Conservation (phyloP, 1,140 invertebrate genomes). For the Heliothis virescens region DNA sequence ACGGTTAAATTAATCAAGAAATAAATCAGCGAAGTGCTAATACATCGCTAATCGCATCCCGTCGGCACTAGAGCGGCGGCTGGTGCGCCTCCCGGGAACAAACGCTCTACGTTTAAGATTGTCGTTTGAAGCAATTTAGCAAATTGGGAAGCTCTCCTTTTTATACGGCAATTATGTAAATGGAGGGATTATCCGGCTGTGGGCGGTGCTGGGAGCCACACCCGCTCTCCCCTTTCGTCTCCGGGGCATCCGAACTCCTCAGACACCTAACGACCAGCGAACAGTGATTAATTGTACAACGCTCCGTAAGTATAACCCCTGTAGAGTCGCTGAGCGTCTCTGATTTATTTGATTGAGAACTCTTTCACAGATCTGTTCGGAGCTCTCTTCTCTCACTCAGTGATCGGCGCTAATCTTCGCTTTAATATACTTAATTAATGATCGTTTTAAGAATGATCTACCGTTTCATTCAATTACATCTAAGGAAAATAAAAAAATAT, state of each 20-base stretch:
- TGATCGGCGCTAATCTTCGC: slow-evolving; percentile 44
- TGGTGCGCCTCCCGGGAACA: slow-evolving; percentile 10
- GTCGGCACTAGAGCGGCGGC: background rate
- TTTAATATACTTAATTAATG: slow-evolving; percentile 58
- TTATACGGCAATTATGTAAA: slow-evolving; percentile 86
- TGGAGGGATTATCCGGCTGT: slow-evolving; percentile 83
- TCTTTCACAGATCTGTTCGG: slow-evolving; percentile 69
- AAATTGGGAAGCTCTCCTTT: slow-evolving; percentile 85
- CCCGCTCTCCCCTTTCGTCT: slow-evolving; percentile 76
- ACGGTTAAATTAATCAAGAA: slow-evolving; percentile 10
- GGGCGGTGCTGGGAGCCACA: slow-evolving; percentile 79
- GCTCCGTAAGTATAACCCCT: slow-evolving; percentile 62
- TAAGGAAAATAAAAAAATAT: background rate
- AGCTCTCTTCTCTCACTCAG: slow-evolving; percentile 57
- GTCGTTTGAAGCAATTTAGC: slow-evolving; percentile 84
- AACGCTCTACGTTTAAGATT: slow-evolving; percentile 65
- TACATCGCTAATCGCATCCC: slow-evolving; percentile 32
- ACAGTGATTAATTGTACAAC: slow-evolving; percentile 83
- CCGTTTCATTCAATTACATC: background rate
- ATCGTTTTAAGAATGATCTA: slow-evolving; percentile 28
- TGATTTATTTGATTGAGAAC: slow-evolving; percentile 80
- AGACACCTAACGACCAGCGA: slow-evolving; percentile 76
- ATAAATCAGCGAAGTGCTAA: slow-evolving; percentile 42
- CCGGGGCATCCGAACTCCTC: slow-evolving; percentile 75
- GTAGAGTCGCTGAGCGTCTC: slow-evolving; percentile 58